Evolutionary conservation across 2,888 invertebrate genomes (phyloP).

Genomic region (Charanyca ferruginea): DNA sequence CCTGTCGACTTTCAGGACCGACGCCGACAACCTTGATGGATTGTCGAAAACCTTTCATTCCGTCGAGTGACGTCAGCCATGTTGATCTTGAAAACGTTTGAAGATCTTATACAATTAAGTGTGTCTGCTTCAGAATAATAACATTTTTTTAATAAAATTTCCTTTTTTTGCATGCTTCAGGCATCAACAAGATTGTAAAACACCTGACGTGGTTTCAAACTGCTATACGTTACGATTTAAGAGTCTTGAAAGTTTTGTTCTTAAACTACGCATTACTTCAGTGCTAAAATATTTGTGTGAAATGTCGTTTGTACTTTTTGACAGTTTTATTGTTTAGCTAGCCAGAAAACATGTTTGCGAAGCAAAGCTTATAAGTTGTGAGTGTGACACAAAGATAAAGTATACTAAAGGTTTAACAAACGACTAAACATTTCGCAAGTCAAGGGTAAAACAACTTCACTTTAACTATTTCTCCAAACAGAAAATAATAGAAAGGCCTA

Average conservation of each 20-base stretch:
- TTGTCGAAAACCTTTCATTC: conserved; percentile 55
- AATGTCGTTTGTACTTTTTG: conserved; percentile 25
- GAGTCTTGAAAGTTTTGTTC: conserved; percentile 33
- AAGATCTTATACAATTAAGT: conserved; percentile 20
- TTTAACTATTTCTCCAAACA: conserved; percentile 1
- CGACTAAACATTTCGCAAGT: conserved; percentile 4
- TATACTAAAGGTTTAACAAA: conserved; percentile 19
- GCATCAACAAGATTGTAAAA: conserved; percentile 15
- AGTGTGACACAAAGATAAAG: conserved; percentile 16
- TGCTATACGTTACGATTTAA: conserved; percentile 30
- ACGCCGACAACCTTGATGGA: conserved; percentile 28
- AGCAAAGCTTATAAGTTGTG: conserved; percentile 9
- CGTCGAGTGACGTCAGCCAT: conserved; percentile 29
- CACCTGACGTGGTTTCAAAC: conserved; percentile 47
- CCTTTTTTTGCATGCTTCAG: not conserved
- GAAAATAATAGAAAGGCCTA: not conserved
- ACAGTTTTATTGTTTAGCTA: conserved; percentile 38
- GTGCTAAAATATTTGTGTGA: conserved; percentile 33
- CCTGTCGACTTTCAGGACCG: conserved; percentile 23
- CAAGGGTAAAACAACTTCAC: conserved; percentile 7
- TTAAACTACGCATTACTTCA: conserved; percentile 19
- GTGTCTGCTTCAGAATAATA: conserved; percentile 15
- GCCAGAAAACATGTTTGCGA: conserved; percentile 16
- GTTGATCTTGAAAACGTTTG: conserved; percentile 42
- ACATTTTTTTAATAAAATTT: conserved; percentile 12